Evolutionary conservation across 2,797 vertebrate species (phyloP).

Genomic region (Pangasius djambal): DNA sequence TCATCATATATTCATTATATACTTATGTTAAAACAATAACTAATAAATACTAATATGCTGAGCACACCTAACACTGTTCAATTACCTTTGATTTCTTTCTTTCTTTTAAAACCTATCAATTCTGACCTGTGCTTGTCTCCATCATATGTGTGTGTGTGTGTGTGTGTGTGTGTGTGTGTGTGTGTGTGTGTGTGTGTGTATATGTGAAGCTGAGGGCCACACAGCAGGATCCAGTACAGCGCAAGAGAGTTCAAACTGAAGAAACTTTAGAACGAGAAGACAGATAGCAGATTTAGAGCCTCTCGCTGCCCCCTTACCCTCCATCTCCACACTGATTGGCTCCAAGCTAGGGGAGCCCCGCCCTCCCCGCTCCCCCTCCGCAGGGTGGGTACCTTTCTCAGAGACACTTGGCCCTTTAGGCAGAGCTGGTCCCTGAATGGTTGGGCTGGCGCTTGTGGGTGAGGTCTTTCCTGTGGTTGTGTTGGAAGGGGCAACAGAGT

Average conservation of each 20-base stretch:
- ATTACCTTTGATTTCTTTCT: not conserved
- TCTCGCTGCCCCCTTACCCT: conserved; percentile 84
- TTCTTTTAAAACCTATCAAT: not conserved
- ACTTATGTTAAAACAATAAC: not conserved
- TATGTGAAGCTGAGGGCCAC: conserved; percentile 69
- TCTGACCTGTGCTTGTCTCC: too few relatives aligned
- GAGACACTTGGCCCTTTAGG: conserved; percentile 82
- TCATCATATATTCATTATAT: too few relatives aligned
- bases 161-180: not conserved
- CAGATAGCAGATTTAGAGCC: conserved; percentile 51
- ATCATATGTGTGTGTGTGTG: too few relatives aligned
- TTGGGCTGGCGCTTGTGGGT: conserved; percentile 77
- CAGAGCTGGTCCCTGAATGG: conserved; percentile 76
- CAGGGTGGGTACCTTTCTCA: conserved; percentile 82
- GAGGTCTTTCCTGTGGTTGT: conserved; percentile 81
- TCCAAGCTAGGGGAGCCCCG: conserved; percentile 83
- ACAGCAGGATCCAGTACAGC: conserved; percentile 71
- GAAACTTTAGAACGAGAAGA: conserved; percentile 53
- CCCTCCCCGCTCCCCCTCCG: conserved; percentile 79
- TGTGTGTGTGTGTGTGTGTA: conserved; percentile 28
- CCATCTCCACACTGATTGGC: conserved; percentile 87
- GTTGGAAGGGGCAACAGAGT: conserved; percentile 73
- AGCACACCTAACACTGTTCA: not conserved
- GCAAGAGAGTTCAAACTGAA: conserved; percentile 41
- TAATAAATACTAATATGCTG: not conserved